phyloP scores from a whole-genome alignment of 2,113 vertebrate genomes.

The Zootoca vivipara region DNA sequence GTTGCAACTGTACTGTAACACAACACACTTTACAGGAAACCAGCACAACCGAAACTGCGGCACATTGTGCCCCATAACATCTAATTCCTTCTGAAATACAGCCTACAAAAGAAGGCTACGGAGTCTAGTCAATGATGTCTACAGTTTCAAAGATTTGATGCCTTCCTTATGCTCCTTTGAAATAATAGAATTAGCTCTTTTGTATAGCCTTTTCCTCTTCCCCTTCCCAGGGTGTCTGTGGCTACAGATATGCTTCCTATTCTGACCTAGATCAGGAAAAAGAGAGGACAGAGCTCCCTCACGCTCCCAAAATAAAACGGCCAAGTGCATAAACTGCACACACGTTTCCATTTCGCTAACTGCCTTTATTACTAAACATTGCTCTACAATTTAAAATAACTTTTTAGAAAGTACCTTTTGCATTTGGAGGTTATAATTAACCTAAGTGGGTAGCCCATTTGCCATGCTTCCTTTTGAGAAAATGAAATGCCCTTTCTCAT shows the following conservation, averaged over 20 bases:
- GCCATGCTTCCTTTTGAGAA: neutral
- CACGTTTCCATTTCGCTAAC: constrained; percentile 12
- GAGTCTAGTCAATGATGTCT: neutral
- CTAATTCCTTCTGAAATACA: neutral
- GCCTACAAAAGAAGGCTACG: neutral
- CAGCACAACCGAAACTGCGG: neutral
- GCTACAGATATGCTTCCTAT: neutral
- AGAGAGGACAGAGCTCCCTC: constrained; percentile 16
- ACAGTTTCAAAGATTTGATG: constrained; percentile 36
- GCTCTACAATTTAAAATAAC: constrained; percentile 12
- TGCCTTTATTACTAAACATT: neutral
- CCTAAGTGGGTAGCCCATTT: neutral
- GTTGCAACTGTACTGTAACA: neutral
- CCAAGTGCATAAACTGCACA: neutral
- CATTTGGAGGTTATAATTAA: neutral
- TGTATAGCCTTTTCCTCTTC: constrained; percentile 21
- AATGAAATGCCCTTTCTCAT: neutral
- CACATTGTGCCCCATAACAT: neutral
- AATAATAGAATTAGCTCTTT: constrained; percentile 46
- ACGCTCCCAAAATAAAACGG: constrained; percentile 20
- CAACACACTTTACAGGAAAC: neutral
- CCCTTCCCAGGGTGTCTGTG: constrained; percentile 6
- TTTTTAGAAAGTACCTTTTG: fast-evolving
- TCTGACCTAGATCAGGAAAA: constrained; percentile 12
- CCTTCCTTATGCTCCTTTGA: constrained; percentile 37